phyloP scores from a whole-genome alignment of 2,888 invertebrate species.

The Ischnura elegans region DNA sequence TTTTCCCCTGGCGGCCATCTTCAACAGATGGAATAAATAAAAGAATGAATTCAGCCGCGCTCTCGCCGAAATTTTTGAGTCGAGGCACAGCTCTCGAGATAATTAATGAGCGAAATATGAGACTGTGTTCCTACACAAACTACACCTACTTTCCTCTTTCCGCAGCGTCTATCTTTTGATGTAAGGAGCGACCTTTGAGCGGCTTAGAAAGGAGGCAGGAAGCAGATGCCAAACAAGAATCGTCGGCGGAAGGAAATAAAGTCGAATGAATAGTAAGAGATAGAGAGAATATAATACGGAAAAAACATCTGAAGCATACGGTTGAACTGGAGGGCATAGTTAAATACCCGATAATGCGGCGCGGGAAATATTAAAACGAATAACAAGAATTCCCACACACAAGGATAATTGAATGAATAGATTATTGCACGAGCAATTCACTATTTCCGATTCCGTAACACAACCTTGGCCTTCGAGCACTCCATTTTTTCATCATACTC shows the following conservation, averaged over 20 bases:
- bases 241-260: background rate
- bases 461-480: no score
- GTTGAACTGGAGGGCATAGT: background rate
- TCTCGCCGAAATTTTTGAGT: background rate
- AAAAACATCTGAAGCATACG: background rate
- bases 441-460: no score
- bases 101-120: slow-evolving; percentile 28
- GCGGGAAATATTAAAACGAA: background rate
- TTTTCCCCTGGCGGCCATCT: background rate
- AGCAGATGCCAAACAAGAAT: background rate
- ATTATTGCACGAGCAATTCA: no score
- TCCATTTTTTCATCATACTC: no score
- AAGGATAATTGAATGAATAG: background rate
- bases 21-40: background rate
- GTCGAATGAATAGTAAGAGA: background rate
- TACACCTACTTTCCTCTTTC: background rate
- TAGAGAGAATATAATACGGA: background rate
- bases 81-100: background rate
- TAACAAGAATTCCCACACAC: background rate
- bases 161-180: background rate
- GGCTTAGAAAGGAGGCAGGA: background rate
- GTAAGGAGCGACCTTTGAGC: slow-evolving; percentile 1
- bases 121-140: background rate
- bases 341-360: background rate
- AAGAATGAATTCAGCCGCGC: background rate